Percentiles rank a stretch among this genome's conserved stretches.
Conservation (phyloP, 2,797 vertebrate genomes). For the Acomys russatus region DNA sequence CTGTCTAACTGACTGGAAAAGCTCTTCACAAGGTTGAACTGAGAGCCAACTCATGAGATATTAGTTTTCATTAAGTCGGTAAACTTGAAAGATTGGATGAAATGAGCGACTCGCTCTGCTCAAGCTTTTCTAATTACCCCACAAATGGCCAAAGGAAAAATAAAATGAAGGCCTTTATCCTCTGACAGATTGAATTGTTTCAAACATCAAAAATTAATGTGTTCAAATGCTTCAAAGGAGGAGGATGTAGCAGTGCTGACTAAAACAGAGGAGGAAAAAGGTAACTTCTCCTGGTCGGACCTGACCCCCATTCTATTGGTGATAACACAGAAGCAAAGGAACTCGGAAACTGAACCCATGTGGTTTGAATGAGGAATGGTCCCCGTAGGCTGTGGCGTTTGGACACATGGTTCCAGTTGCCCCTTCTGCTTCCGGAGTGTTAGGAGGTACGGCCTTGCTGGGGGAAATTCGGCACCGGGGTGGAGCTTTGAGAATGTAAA, state of each 20-base stretch:
- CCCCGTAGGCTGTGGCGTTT: background rate
- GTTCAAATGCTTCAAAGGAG: conserved; percentile 58
- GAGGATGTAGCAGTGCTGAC: background rate
- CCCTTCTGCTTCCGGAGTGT: background rate
- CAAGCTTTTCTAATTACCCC: conserved; percentile 70
- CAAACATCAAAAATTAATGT: conserved; percentile 70
- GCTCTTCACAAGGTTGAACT: conserved; percentile 54
- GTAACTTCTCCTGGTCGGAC: background rate
- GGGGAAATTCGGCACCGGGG: background rate
- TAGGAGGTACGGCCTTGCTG: background rate
- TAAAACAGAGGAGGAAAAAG: background rate
- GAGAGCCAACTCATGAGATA: conserved; percentile 59
- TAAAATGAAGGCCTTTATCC: conserved; percentile 75
- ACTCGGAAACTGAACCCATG: background rate
- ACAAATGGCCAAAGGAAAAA: conserved; percentile 70
- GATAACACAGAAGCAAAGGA: background rate
- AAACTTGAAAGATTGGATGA: conserved; percentile 64
- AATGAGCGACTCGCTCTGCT: background rate
- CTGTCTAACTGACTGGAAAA: conserved; percentile 24
- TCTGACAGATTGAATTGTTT: conserved; percentile 67
- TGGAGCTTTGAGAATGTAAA: background rate
- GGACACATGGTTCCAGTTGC: background rate
- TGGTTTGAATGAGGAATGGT: background rate
- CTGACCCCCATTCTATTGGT: background rate
- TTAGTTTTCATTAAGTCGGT: conserved; percentile 71